phyloP scores from a whole-genome alignment of 2,113 vertebrate species.

The Erinaceus europaeus region DNA sequence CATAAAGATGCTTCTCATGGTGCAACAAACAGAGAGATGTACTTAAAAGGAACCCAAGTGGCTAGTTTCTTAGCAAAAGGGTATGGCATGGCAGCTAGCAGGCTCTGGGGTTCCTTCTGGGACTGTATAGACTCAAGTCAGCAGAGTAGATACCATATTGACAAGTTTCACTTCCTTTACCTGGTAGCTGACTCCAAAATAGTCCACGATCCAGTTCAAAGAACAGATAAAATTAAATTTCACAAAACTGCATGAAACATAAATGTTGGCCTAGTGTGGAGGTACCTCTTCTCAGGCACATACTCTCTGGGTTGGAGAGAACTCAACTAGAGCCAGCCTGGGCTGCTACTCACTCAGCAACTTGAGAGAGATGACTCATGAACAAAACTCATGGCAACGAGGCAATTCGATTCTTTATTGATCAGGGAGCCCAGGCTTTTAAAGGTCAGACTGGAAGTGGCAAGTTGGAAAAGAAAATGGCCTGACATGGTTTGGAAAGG shows the following conservation, averaged over 20 bases:
- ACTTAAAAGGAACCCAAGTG: neutral
- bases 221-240: constrained; percentile 6
- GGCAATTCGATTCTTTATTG: too few species aligned
- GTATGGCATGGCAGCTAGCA: neutral
- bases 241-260: constrained; percentile 4
- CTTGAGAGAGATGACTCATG: too few species aligned
- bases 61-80: neutral
- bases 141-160: neutral
- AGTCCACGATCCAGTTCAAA: neutral
- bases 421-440: too few species aligned
- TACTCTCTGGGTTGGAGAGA: too few species aligned
- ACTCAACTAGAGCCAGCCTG: too few species aligned
- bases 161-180: neutral
- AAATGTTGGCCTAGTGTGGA: too few species aligned
- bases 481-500: too few species aligned
- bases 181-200: neutral
- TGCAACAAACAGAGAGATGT: neutral
- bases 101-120: neutral
- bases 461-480: too few species aligned
- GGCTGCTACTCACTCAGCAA: too few species aligned
- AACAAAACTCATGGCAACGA: too few species aligned
- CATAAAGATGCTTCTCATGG: neutral
- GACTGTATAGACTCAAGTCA: neutral
- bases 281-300: too few species aligned
- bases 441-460: too few species aligned